Base-by-base conservation (phyloP, 2,113 vertebrate species). In the Stigmatopora nigra region DNA sequence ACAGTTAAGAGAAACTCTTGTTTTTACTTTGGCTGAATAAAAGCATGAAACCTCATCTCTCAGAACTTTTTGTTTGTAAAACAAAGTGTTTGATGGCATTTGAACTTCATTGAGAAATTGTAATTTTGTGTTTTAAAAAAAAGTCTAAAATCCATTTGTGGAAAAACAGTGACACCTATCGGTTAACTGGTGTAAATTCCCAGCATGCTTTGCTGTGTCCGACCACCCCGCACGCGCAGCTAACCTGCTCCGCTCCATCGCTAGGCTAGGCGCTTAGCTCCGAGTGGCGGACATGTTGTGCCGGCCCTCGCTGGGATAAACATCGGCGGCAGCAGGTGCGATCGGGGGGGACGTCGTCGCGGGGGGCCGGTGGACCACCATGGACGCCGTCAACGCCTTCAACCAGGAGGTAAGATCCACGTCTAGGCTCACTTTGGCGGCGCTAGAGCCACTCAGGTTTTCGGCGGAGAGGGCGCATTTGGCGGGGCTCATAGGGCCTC, bases 361-460 rank as follows among this genome's bases (percentile, higher is more conserved):
- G 67, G 68, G 47, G 55, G n/a, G 67, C 63, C 60, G 56, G 58
- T 36, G 76, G 75, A 85, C 77, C 84, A 85, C 58, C 87, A 94
- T 94, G 93, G 93, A 94, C 61, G 92, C 93, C 38, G 93, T 94
- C 52, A 94, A 94, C 87, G 92, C 92, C 71, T 94, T 94, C 67
- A 94, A 94, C 76, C 92, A 93, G 65, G 93, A 94, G 92, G 93
- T 93, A 77, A 85, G 89, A 88, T 70, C 7, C 47, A 17, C 19
- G 25, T 16, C 63, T n/a, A 70, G 73, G 74, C 14, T 31, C 78
- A 62, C n/a, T 2, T 66, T 3, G n/a, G 61, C 59, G 77, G 53
- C 13, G 22, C 44, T 4, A 38, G 25, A 66, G 66, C 31, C 69
- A 60, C 45, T 56, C 72, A 67, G 71, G 75, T 65, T 38, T 71